phyloP scores from a whole-genome alignment of 2,113 vertebrate species.

The Lontra canadensis region DNA sequence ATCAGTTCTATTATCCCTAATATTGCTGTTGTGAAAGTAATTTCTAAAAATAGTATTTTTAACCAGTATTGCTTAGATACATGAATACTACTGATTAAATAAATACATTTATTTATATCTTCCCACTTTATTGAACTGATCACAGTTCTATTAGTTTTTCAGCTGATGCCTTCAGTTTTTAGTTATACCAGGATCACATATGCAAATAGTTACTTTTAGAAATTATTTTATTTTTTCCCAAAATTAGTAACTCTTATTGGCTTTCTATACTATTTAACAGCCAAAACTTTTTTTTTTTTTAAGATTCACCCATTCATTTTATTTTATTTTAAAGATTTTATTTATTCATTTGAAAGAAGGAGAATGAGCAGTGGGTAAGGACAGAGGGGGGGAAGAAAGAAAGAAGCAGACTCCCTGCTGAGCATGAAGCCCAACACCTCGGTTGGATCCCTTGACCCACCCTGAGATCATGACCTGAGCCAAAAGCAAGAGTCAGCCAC shows the following conservation, averaged over 20 bases:
- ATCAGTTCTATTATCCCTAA: neutral
- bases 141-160: neutral
- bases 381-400: no score
- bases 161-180: neutral
- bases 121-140: neutral
- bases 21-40: neutral
- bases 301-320: neutral
- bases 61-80: neutral
- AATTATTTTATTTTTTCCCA: neutral
- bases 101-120: neutral
- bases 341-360: neutral
- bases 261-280: neutral
- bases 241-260: neutral
- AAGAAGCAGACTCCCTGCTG: neutral
- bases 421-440: no score
- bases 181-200: neutral
- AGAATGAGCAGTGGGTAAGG: neutral
- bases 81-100: neutral
- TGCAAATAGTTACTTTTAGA: neutral
- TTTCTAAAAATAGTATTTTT: conserved; percentile 1
- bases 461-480: no score
- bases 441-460: no score
- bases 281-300: neutral
- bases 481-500: no score
- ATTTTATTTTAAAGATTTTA: neutral